These are phyloP conservation scores for Hylaeus anthracinus DNA, from an alignment of 1,140 invertebrate genomes.

Conservation along the genomic window DNA sequence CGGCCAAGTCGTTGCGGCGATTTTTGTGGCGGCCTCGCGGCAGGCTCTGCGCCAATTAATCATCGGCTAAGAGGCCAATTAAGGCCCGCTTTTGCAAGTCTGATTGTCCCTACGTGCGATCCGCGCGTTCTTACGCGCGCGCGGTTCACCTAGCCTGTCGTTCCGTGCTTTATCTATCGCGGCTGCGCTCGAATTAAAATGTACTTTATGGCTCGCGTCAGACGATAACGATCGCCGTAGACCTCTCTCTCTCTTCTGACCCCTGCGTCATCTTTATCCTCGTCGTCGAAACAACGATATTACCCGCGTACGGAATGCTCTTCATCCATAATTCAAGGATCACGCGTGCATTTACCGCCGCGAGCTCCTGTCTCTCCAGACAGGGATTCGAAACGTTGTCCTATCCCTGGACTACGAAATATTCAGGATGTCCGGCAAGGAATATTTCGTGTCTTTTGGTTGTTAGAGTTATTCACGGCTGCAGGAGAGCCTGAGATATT, in stretches of 20 bases:
- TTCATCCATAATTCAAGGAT: constrained; percentile 3
- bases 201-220: constrained; percentile 66
- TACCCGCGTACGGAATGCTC: background rate
- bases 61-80: constrained; percentile 73
- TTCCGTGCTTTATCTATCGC: constrained; percentile 54
- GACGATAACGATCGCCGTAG: constrained; percentile 57
- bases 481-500: no score
- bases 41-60: constrained; percentile 65
- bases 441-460: no score
- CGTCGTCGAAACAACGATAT: constrained; percentile 1
- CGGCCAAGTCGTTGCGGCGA: constrained; percentile 11
- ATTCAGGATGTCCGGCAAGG: no score
- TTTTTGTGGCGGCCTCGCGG: constrained; percentile 4
- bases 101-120: constrained; percentile 70
- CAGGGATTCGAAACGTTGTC: background rate
- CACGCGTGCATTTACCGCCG: background rate
- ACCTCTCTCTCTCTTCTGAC: background rate
- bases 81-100: constrained; percentile 71
- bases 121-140: constrained; percentile 17
- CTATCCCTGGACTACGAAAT: no score
- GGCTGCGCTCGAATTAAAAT: constrained; percentile 65
- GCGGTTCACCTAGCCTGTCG: constrained; percentile 36
- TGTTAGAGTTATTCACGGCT: no score
- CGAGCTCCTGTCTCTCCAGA: background rate
- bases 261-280: background rate